Conservation (phyloP, 1,140 invertebrate species). For the Rhopalosiphum padi region DNA sequence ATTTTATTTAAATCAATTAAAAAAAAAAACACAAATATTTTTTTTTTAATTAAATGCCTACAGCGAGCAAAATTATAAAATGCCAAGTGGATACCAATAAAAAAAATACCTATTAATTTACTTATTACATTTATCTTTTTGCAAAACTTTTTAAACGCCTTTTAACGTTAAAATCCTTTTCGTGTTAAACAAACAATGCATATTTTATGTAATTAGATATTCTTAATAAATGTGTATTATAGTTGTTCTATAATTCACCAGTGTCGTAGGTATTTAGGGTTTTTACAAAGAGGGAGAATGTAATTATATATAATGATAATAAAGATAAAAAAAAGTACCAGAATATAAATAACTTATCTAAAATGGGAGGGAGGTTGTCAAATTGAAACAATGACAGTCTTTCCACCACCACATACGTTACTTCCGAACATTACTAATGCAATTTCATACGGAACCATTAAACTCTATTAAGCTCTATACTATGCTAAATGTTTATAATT, state of each 20-base stretch:
- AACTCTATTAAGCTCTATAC: background rate
- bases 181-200: background rate
- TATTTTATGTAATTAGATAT: background rate
- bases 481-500: background rate
- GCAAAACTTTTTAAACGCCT: background rate
- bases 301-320: background rate
- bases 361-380: background rate
- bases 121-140: background rate
- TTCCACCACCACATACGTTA: background rate
- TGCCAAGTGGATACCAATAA: background rate
- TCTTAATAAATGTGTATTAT: background rate
- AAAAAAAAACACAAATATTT: background rate
- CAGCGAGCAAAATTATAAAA: background rate
- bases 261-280: background rate
- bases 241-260: background rate
- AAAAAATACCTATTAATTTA: background rate
- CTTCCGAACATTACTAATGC: background rate
- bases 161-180: background rate
- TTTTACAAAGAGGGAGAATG: background rate
- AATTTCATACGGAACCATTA: background rate
- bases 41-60: background rate
- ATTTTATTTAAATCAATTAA: background rate
- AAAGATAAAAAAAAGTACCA: background rate
- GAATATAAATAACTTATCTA: background rate
- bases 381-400: background rate